Base-by-base conservation (phyloP, 2,888 invertebrate genomes). In the Cephus pulcher region DNA sequence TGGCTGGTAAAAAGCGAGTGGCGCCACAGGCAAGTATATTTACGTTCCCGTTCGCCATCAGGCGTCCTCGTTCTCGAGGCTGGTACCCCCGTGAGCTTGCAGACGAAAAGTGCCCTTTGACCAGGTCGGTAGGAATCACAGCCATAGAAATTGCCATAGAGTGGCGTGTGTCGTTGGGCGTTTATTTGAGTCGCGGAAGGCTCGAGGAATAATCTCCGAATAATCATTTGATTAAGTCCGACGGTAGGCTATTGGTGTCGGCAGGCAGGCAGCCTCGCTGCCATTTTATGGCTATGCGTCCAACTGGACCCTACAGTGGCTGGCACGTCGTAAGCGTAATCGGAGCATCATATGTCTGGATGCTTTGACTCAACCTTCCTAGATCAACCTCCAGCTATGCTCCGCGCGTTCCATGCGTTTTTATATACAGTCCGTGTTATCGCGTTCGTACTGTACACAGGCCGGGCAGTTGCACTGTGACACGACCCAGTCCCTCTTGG, bases 221-320 rank as follows among this genome's bases (percentile, higher is more conserved):
- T 90, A 90, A 90, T 90, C 89, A 88, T 89, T 86, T 85, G 89
- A 89, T 90, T 90, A 89, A 88, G 73, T 83, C 82, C 35, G 35
- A 12, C 78, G 84, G 84, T 84, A 87, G 86, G 84, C 86, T 84
- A 86, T 84, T 85, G 83, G 87, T 84, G 87, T 85, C 82, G 81
- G 84, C 79, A 82, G 84, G 23, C 56, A 23, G 56, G 56, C 56
- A 56, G 1, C 56, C 56, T 56, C 56, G 56, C 56, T 9, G 56
- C 23, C 2, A 56, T 56, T 56, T 56, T 56, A 56, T 56, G 56
- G 69, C 35, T 69, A 32, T 34, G 33, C 56, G 56, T 56, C 3
- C 71, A 3, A 71, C 71, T 12, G 33, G 32, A 35, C 32, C 71
- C 71, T 71, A 1, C 32, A 12, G 71, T 9, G 3, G 33, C 11